Conservation (phyloP, 2,888 invertebrate species). For the Dascillus cervinus region DNA sequence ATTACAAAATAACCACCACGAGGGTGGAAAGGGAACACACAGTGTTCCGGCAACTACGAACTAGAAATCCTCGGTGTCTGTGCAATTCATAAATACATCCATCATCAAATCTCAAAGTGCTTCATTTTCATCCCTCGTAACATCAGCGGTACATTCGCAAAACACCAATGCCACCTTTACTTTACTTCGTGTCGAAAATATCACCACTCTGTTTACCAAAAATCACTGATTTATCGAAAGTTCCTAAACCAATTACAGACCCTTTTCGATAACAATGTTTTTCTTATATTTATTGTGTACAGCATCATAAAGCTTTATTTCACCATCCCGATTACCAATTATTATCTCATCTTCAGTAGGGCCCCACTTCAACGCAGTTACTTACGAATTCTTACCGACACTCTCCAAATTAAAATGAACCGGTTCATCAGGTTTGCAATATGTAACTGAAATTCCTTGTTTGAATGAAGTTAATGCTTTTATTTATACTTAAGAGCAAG, state of each 20-base stretch:
- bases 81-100: too few relatives aligned
- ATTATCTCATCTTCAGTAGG: constrained; percentile 58
- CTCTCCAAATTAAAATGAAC: constrained; percentile 24
- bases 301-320: constrained; percentile 57
- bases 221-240: constrained; percentile 44
- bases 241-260: constrained; percentile 46
- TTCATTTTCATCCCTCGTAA: too few relatives aligned
- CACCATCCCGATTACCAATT: constrained; percentile 57
- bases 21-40: too few relatives aligned
- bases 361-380: constrained; percentile 64
- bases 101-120: too few relatives aligned
- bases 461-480: constrained; percentile 2
- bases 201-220: constrained; percentile 56
- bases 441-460: constrained; percentile 25
- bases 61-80: too few relatives aligned
- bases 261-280: constrained; percentile 42
- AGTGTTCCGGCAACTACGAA: too few relatives aligned
- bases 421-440: constrained; percentile 27
- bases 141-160: too few relatives aligned
- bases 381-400: constrained; percentile 33
- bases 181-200: too few relatives aligned
- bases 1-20: too few relatives aligned
- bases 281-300: constrained; percentile 45
- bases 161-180: too few relatives aligned
- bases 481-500: constrained; percentile 16